These are phyloP conservation scores for Ditylenchus weischeri DNA, from an alignment of 2,888 invertebrate genomes.

Conservation along the genomic window DNA sequence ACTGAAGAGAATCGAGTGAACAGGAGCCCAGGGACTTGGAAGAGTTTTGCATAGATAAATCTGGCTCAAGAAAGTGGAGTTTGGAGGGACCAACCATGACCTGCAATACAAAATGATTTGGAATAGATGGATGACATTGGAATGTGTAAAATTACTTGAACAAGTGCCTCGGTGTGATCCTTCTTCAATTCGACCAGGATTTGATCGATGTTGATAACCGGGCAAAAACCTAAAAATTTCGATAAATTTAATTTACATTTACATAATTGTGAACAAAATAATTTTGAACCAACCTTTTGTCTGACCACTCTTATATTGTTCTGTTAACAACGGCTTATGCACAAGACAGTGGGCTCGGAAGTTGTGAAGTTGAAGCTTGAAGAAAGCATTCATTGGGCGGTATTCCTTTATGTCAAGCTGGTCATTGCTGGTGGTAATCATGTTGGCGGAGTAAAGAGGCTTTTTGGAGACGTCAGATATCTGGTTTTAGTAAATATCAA, in stretches of 20 bases:
- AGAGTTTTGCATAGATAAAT: constrained; percentile 14
- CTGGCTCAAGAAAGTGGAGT: constrained; percentile 58
- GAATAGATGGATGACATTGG: not conserved
- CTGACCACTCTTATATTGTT: not conserved
- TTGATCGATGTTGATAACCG: constrained; percentile 46
- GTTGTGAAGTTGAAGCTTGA: constrained; percentile 71
- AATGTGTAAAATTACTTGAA: constrained; percentile 69
- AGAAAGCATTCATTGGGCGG: constrained; percentile 45
- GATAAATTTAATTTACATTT: too few species aligned
- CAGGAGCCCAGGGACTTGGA: not conserved
- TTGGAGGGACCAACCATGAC: constrained; percentile 18
- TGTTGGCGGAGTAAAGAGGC: constrained; percentile 24
- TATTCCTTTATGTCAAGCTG: constrained; percentile 34
- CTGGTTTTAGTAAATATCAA: constrained; percentile 15
- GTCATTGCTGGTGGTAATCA: constrained; percentile 16
- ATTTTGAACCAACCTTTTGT: too few species aligned
- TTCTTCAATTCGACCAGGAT: constrained; percentile 96
- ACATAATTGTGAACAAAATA: not conserved
- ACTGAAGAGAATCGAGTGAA: constrained; percentile 65
- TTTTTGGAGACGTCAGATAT: constrained; percentile 35
- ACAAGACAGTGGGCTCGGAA: constrained; percentile 76
- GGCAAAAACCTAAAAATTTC: constrained; percentile 22
- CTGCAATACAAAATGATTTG: not conserved
- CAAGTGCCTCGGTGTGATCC: constrained; percentile 80
- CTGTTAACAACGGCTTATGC: constrained; percentile 4